These are phyloP conservation scores for Chelonia mydas DNA, from an alignment of 2,797 vertebrate genomes.

Conservation along the genomic window DNA sequence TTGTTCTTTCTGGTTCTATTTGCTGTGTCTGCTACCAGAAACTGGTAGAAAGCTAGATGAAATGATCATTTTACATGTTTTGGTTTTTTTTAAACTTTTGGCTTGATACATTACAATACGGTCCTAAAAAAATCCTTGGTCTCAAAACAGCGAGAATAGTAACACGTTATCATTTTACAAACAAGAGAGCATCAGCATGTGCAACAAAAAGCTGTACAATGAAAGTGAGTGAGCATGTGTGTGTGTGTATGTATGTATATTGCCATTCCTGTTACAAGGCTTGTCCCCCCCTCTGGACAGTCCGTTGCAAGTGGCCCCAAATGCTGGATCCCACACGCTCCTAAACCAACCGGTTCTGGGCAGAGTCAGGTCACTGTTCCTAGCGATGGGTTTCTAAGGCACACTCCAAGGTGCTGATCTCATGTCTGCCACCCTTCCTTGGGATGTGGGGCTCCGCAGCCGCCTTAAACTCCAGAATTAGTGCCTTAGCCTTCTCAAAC, in stretches of 20 bases:
- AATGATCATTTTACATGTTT: background rate
- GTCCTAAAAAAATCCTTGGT: background rate
- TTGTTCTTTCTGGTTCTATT: background rate
- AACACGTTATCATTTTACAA: background rate
- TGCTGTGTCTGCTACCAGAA: background rate
- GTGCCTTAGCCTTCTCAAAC: background rate
- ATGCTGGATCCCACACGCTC: background rate
- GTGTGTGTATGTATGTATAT: background rate
- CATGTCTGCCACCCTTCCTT: background rate
- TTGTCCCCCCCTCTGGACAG: background rate
- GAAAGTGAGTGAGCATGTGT: background rate
- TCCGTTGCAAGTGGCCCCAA: background rate
- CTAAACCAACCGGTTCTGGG: background rate
- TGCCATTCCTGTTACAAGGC: background rate
- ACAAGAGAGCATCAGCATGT: background rate
- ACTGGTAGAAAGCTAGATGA: background rate
- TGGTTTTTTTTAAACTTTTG: too few species aligned
- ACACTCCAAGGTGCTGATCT: background rate
- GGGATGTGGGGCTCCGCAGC: background rate
- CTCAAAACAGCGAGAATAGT: background rate
- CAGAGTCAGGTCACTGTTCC: background rate
- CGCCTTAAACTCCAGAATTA: background rate
- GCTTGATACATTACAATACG: background rate
- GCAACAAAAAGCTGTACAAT: background rate
- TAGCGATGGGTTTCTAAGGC: background rate